Evolutionary conservation across 2,797 vertebrate species (phyloP).

Genomic region (Hirundo rustica): DNA sequence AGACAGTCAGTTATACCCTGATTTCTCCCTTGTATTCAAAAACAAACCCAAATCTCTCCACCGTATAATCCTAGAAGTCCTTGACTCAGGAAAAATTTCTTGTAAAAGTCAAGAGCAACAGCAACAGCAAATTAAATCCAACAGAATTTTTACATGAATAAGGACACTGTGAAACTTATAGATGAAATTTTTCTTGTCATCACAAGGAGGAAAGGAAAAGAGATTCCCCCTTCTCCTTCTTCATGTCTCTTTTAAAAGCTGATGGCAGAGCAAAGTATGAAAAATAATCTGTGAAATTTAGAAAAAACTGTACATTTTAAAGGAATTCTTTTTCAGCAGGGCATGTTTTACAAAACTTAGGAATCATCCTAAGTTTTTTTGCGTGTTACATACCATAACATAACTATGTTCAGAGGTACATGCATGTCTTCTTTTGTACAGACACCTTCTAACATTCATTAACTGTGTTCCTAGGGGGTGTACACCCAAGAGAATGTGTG

Average conservation of each 20-base stretch:
- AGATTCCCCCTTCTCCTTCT: background rate
- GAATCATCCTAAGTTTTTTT: background rate
- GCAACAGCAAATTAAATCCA: background rate
- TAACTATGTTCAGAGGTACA: background rate
- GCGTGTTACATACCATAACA: background rate
- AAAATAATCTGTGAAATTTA: background rate
- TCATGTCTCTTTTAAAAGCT: background rate
- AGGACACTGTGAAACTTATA: background rate
- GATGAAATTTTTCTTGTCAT: background rate
- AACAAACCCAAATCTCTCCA: background rate
- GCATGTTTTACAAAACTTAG: background rate
- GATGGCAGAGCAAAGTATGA: background rate
- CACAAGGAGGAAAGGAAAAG: background rate
- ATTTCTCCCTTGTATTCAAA: background rate
- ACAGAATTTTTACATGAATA: background rate
- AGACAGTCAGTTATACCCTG: background rate
- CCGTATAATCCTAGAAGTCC: background rate
- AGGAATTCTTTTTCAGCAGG: background rate
- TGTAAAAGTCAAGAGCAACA: background rate
- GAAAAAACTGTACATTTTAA: background rate
- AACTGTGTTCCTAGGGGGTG: background rate
- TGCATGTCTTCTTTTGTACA: background rate
- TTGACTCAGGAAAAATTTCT: background rate
- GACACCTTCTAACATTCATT: background rate
- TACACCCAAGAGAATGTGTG: background rate